Evolutionary conservation across 2,113 vertebrate species (phyloP).

Genomic region (Seriola dumerili): DNA sequence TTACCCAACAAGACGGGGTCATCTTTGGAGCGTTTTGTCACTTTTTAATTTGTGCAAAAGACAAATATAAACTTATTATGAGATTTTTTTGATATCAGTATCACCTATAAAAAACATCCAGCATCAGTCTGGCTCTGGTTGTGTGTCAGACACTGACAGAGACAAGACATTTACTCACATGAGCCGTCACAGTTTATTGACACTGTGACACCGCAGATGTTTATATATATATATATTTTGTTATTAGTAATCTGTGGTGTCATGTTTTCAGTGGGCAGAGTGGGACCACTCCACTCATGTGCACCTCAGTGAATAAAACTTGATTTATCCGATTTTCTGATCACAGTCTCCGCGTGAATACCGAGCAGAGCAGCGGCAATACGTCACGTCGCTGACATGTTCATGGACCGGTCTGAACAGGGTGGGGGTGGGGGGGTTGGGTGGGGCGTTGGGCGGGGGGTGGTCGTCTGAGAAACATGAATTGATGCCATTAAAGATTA

Average conservation of each 20-base stretch:
- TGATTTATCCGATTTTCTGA: constrained; percentile 55
- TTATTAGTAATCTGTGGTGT: constrained; percentile 3
- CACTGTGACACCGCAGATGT: constrained; percentile 14
- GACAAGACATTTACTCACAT: constrained; percentile 4
- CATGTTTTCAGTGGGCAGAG: not conserved
- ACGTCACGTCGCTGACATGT: constrained; percentile 30
- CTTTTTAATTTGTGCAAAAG: too few relatives aligned
- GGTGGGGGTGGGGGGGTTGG: not conserved
- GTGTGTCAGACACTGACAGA: not conserved
- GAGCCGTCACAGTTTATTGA: constrained; percentile 21
- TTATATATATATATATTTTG: constrained; percentile 6
- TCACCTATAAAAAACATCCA: too few relatives aligned
- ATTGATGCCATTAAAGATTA: constrained; percentile 61
- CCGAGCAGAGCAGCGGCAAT: constrained; percentile 41
- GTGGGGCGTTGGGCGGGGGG: too few relatives aligned
- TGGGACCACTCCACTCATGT: constrained; percentile 28
- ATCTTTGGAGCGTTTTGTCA: too few relatives aligned
- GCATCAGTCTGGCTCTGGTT: not conserved
- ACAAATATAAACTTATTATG: too few relatives aligned
- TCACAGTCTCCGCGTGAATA: constrained; percentile 33
- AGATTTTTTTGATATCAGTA: too few relatives aligned
- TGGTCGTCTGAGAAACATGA: constrained; percentile 27
- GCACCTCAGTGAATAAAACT: constrained; percentile 28
- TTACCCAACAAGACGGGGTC: too few relatives aligned
- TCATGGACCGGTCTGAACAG: constrained; percentile 1